Percentiles rank a stretch among this genome's conserved stretches.
phyloP scores from a whole-genome alignment of 1,140 invertebrate genomes.

The Octopus sinensis region DNA sequence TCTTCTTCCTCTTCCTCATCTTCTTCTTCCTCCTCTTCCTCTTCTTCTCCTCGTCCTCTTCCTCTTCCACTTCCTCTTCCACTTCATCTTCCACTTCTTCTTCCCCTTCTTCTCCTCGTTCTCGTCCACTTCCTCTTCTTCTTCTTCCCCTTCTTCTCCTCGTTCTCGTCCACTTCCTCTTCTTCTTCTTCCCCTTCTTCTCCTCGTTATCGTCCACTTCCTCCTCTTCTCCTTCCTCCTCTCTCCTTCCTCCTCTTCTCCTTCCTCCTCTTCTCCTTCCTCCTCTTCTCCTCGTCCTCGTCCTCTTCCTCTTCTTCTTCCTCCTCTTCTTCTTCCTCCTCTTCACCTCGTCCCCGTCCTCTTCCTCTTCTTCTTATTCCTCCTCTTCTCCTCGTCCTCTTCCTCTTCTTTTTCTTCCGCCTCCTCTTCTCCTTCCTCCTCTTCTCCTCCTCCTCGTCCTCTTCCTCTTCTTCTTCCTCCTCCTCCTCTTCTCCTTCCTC shows the following conservation, averaged over 20 bases:
- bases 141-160: neutral
- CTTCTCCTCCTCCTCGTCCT: neutral
- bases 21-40: neutral
- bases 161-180: neutral
- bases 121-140: neutral
- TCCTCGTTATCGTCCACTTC: neutral
- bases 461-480: neutral
- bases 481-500: neutral
- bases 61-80: neutral
- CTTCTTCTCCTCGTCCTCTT: neutral
- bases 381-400: neutral
- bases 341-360: neutral
- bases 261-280: neutral
- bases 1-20: neutral
- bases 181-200: neutral
- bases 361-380: neutral
- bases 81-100: neutral
- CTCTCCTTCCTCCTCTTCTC: neutral
- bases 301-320: neutral
- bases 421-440: neutral
- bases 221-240: neutral
- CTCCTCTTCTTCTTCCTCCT: neutral
- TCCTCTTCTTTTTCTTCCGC: neutral
- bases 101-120: neutral
- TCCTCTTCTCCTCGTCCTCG: neutral